A percentile compares a stretch with the other conserved stretches of the same genome.
phyloP scores from a whole-genome alignment of 2,797 vertebrate genomes.

The Cetoscarus ocellatus region DNA sequence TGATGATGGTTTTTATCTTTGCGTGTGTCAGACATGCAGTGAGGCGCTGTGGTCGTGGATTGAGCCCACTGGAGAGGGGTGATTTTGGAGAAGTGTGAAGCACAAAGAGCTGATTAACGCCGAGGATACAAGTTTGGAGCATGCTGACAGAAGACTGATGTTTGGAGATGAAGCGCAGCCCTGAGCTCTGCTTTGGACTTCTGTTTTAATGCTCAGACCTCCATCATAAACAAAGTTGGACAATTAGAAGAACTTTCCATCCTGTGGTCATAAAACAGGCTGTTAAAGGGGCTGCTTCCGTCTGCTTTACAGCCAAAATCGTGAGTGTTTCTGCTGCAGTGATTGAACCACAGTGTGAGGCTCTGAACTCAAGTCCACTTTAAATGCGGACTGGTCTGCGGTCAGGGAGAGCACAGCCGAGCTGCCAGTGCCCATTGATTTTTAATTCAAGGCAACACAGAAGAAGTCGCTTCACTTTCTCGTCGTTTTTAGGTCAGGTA shows the following conservation, averaged over 20 bases:
- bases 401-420: constrained; percentile 71
- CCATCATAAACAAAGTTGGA: constrained; percentile 58
- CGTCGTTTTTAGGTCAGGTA: constrained; percentile 27
- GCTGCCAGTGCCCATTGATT: constrained; percentile 69
- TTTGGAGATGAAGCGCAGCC: neutral
- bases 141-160: constrained; percentile 49
- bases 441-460: constrained; percentile 33
- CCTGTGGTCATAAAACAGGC: neutral
- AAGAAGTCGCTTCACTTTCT: constrained; percentile 22
- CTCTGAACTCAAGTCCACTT: constrained; percentile 60
- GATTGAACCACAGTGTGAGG: constrained; percentile 38
- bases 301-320: neutral
- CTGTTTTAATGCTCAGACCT: constrained; percentile 24
- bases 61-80: constrained; percentile 37
- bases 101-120: constrained; percentile 64
- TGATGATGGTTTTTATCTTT: constrained; percentile 27
- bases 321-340: constrained; percentile 27
- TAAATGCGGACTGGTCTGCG: constrained; percentile 77
- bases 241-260: constrained; percentile 54
- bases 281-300: neutral
- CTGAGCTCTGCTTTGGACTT: constrained; percentile 2
- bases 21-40: constrained; percentile 32
- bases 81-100: constrained; percentile 58
- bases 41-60: constrained; percentile 55
- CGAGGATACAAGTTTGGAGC: constrained; percentile 53